Base-by-base conservation (phyloP, 2,888 invertebrate genomes). In the Acleris laterana region DNA sequence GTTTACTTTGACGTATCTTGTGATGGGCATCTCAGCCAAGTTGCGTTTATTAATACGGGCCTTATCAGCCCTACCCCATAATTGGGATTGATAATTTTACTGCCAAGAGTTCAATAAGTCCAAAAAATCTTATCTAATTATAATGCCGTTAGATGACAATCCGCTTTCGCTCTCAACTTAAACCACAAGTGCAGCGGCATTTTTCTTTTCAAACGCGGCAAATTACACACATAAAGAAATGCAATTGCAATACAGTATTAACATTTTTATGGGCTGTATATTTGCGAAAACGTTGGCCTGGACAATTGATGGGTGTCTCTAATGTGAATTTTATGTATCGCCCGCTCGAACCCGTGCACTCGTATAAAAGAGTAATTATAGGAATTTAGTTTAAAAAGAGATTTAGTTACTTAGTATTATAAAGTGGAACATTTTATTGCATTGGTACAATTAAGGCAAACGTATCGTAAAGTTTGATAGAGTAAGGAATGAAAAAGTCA, bases 241-340 rank as follows among this genome's bases (percentile, higher is more conserved):
- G 88, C 91, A 89, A 81, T 90, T 83, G 87, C 86, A 91, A 90
- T 89, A 85, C 79, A 71, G 88, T 87, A 93, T 93, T 92, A 89
- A 90, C 91, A 91, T 91, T 88, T 91, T 91, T 90, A 92, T 90
- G 84, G 90, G 80, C 89, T 73, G 89, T 93, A 90, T 86, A 88
- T 91, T 84, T 74, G 78, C 79, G 80, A 79, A 83, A 84, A 78
- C 83, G 88, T 79, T 81, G 79, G 77, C 70, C 76, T 69, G 73
- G 69, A 78, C 82, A 90, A 90, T 90, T 89, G 90, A 91, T 90
- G 87, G 83, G 64, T 72, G 73, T 77, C 72, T 75, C 74, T 76
- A 83, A 90, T 88, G 83, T 79, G 77, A 76, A 77, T 84, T 87
- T 87, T 87, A 85, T 84, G 82, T 74, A 79, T 83, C 79, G 73